A percentile compares a stretch with the other conserved stretches of the same genome.
These are phyloP conservation scores for Mantis religiosa DNA, from an alignment of 2,888 invertebrate species.

Conservation along the genomic window DNA sequence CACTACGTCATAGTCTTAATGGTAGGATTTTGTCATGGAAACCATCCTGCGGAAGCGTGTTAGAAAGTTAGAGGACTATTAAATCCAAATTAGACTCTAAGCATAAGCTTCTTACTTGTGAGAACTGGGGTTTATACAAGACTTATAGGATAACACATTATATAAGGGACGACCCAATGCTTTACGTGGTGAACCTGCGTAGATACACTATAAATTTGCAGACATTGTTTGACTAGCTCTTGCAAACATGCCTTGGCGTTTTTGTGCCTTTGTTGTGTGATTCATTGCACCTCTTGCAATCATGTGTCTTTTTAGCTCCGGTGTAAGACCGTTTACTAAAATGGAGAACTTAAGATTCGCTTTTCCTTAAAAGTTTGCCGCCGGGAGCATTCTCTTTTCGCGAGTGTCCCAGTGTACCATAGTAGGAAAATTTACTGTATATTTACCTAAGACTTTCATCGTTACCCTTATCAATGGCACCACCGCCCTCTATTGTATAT, in stretches of 20 bases:
- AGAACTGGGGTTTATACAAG: not conserved
- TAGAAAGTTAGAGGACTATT: not conserved
- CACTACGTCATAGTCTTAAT: too few relatives aligned
- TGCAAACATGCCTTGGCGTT: not conserved
- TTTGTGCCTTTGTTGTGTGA: not conserved
- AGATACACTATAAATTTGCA: not conserved
- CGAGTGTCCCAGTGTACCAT: too few relatives aligned
- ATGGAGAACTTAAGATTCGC: not conserved
- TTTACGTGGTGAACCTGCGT: not conserved
- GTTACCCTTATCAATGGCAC: too few relatives aligned
- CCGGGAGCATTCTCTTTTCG: too few relatives aligned
- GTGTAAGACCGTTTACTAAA: not conserved
- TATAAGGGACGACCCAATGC: not conserved
- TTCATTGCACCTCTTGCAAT: not conserved
- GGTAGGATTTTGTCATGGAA: too few relatives aligned
- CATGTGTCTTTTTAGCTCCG: not conserved
- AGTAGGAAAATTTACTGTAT: too few relatives aligned
- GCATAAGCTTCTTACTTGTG: not conserved
- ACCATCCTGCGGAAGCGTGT: not conserved
- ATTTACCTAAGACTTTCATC: too few relatives aligned
- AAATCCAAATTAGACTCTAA: not conserved
- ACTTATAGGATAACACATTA: not conserved
- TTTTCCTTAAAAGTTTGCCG: not conserved
- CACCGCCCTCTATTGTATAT: too few relatives aligned
- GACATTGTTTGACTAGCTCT: not conserved